A percentile compares a stretch with the other conserved stretches of the same genome.
Evolutionary conservation across 1,140 invertebrate genomes (phyloP).

Genomic region (Procambarus virginalis): DNA sequence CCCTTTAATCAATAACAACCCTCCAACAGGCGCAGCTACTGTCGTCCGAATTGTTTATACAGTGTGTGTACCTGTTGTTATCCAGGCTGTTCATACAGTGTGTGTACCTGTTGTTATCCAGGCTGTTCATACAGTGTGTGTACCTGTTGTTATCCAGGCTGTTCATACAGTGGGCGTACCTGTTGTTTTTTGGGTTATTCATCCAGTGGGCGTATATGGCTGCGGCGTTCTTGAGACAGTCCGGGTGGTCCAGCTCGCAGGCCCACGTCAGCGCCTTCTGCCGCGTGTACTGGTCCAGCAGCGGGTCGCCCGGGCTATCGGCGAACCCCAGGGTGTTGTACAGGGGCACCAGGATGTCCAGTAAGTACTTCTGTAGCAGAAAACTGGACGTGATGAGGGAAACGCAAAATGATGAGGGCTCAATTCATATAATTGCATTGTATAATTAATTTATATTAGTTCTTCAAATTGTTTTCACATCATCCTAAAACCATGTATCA

Average conservation of each 20-base stretch:
- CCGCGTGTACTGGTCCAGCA: constrained; percentile 47
- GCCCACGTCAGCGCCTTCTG: constrained; percentile 55
- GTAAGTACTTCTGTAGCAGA: constrained; percentile 30
- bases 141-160: not conserved
- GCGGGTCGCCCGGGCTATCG: constrained; percentile 32
- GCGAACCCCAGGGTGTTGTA: constrained; percentile 46
- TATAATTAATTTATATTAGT: too few species aligned
- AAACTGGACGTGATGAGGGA: too few species aligned
- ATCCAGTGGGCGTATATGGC: constrained; percentile 72
- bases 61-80: not conserved
- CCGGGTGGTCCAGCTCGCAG: constrained; percentile 27
- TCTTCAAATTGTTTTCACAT: too few species aligned
- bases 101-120: constrained; percentile 65
- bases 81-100: not conserved
- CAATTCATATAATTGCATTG: too few species aligned
- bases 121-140: not conserved
- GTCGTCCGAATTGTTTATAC: too few species aligned
- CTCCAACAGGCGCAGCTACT: too few species aligned
- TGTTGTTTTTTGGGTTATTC: constrained; percentile 68
- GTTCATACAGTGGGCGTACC: constrained; percentile 57
- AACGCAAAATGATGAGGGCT: too few species aligned
- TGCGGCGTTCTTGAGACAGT: constrained; percentile 71
- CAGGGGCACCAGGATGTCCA: constrained; percentile 57
- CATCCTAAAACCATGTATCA: too few species aligned
- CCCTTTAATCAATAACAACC: too few species aligned